A percentile compares a stretch with the other conserved stretches of the same genome.
phyloP scores from a whole-genome alignment of 2,797 vertebrate species.

The Capromys pilorides region DNA sequence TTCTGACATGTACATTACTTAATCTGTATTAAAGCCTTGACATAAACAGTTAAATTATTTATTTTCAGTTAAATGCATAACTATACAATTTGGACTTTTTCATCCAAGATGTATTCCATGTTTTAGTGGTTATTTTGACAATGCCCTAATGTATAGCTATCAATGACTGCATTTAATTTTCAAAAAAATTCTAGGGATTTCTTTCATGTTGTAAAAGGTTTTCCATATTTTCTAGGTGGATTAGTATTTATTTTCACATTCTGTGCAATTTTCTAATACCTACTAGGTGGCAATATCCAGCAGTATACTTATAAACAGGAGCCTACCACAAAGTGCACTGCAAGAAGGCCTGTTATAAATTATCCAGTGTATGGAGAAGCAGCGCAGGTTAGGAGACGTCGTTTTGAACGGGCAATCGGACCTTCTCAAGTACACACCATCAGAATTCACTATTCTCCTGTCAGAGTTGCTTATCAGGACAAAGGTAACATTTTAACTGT shows the following conservation, averaged over 20 bases:
- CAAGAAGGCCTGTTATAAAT: constrained; percentile 78
- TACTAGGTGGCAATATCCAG: constrained; percentile 91
- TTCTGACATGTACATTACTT: neutral
- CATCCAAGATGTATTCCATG: constrained; percentile 19
- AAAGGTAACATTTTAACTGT: constrained; percentile 70
- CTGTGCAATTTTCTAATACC: neutral
- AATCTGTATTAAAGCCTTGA: neutral
- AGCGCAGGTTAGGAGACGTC: constrained; percentile 80
- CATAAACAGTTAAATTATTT: neutral
- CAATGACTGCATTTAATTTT: neutral
- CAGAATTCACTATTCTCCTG: constrained; percentile 75
- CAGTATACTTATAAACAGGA: constrained; percentile 93
- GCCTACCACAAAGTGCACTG: constrained; percentile 86
- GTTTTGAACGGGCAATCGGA: constrained; percentile 79
- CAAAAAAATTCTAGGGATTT: neutral
- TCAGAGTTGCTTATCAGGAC: constrained; percentile 71
- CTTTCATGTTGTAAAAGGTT: neutral
- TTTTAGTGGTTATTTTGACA: constrained; percentile 32
- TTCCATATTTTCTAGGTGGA: neutral
- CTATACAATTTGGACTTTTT: neutral
- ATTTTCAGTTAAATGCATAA: constrained; percentile 21
- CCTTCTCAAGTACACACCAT: constrained; percentile 72
- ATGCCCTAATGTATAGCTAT: neutral
- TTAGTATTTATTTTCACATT: constrained; percentile 14
- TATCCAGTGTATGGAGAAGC: constrained; percentile 80